Percentiles rank a stretch among this genome's conserved stretches.
These are phyloP conservation scores for Andrena camellia DNA, from an alignment of 2,888 invertebrate species.

Conservation along the genomic window DNA sequence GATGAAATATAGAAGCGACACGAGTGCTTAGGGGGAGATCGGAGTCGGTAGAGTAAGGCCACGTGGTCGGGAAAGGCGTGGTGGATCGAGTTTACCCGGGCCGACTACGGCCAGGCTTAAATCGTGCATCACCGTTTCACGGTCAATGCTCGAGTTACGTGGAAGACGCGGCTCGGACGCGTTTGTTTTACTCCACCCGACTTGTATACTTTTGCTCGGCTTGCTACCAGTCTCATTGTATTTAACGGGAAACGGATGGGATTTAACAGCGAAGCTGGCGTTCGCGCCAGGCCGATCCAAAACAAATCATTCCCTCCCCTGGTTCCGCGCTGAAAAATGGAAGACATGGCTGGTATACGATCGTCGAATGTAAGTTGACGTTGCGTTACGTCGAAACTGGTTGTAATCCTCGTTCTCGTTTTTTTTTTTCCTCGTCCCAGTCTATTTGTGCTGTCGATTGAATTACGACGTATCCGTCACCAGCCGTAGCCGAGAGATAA, in stretches of 20 bases:
- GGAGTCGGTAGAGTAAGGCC: constrained; percentile 55
- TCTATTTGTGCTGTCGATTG: constrained; percentile 76
- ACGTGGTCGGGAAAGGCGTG: constrained; percentile 70
- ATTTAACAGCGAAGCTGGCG: neutral
- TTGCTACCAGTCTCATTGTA: neutral
- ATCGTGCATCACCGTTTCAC: constrained; percentile 48
- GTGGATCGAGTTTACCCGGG: constrained; percentile 63
- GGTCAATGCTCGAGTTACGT: constrained; percentile 35
- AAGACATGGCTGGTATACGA: constrained; percentile 36
- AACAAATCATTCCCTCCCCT: constrained; percentile 48
- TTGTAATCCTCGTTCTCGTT: constrained; percentile 55
- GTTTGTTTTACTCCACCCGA: neutral
- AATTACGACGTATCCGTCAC: constrained; percentile 79
- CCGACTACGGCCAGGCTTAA: constrained; percentile 53
- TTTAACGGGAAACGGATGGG: neutral
- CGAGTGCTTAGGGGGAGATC: constrained; percentile 63
- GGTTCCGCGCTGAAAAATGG: constrained; percentile 44
- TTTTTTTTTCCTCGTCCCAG: constrained; percentile 4
- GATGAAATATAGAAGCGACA: constrained; percentile 78
- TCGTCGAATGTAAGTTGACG: constrained; percentile 59
- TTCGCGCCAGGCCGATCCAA: constrained; percentile 1
- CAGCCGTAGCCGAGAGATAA: constrained; percentile 72
- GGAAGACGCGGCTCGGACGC: neutral
- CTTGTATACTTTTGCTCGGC: neutral
- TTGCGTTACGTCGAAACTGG: constrained; percentile 48